A percentile compares a stretch with the other conserved stretches of the same genome.
phyloP scores from a whole-genome alignment of 2,797 vertebrate genomes.

The Uromys caudimaculatus region DNA sequence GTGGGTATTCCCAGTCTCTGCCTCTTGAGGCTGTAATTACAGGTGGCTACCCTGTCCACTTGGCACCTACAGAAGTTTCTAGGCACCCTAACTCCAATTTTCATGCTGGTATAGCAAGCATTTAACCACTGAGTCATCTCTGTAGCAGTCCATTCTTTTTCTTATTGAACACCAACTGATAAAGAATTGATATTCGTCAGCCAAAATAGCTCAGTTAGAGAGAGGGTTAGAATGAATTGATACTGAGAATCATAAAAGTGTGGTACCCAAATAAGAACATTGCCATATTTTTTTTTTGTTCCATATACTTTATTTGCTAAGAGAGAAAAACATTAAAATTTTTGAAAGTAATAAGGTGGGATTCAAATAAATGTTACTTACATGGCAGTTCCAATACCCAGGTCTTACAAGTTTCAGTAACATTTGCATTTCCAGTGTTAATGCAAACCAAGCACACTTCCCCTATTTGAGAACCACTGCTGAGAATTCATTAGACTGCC shows the following conservation, averaged over 20 bases:
- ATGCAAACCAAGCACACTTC: constrained; percentile 23
- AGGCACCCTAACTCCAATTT: not conserved
- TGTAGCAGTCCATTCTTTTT: not conserved
- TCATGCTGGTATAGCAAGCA: not conserved
- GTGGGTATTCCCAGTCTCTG: not conserved
- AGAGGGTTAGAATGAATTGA: not conserved
- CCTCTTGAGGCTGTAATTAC: not conserved
- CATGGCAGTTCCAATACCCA: not conserved
- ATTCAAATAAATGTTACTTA: constrained; percentile 24
- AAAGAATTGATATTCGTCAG: not conserved
- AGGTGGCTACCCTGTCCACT: not conserved
- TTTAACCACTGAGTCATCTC: not conserved
- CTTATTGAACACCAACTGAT: not conserved
- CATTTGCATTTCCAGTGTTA: constrained; percentile 11
- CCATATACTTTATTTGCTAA: not conserved
- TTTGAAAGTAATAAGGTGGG: not conserved
- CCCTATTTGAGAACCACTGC: not conserved
- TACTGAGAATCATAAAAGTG: not conserved
- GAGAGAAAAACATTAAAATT: constrained; percentile 40
- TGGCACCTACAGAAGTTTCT: not conserved
- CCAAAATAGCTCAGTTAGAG: not conserved
- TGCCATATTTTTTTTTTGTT: constrained; percentile 7
- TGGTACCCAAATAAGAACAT: constrained; percentile 12
- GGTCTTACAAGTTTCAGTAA: not conserved
- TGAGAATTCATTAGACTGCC: not conserved